Evolutionary conservation across 2,888 invertebrate genomes (phyloP), one percentile per base, ranked within the genome.

Genomic region (Marasmarcha lunaedactyla): DNA sequence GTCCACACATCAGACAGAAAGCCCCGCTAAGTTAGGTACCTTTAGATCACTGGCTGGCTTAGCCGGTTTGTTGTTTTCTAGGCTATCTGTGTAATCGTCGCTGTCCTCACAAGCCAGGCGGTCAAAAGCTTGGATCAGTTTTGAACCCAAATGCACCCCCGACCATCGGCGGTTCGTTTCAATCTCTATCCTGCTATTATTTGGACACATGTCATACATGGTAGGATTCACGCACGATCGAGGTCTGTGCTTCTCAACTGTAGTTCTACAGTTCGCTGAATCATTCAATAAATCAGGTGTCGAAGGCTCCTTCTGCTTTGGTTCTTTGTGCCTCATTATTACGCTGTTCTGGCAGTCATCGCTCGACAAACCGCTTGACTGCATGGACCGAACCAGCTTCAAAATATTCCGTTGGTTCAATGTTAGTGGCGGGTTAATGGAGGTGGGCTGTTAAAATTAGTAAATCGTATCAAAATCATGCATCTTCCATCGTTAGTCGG

Each of bases 41-140:
- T 83, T 83, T 59, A 58, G 57, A 46, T 81, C 77, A 60, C 57
- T 69, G 52, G 88, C 88, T 41, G 69, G 52, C 59, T 76, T 78
- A 58, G 67, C 63, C 65, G 72, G 67, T 54, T 74, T 79, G 55
- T 85, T 84, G 62, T 86, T 87, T 68, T 90, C 90, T 50, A 91
- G 77, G 66, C 91, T 91, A 70, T 92, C 91, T 6, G 90, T 88
- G 59, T 91, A 91, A 64, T 90, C 90, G 51, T 88, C 89, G 45
- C 89, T 89, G 55, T 90, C 90, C 45, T 86, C 86, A 44, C 86
- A 85, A 40, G 86, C 86, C 20, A 91, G 72, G 54, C 89, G 85
- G 59, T 91, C 91, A 52, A 90, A 89, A 2, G 89, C 90, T 55
- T 90, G 89, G 68, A 89, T 89, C 51, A 91, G 73, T 55, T 90